A percentile compares a stretch with the other conserved stretches of the same genome.
These are phyloP conservation scores for Neomorphus geoffroyi DNA, from an alignment of 2,797 vertebrate species.

Conservation along the genomic window DNA sequence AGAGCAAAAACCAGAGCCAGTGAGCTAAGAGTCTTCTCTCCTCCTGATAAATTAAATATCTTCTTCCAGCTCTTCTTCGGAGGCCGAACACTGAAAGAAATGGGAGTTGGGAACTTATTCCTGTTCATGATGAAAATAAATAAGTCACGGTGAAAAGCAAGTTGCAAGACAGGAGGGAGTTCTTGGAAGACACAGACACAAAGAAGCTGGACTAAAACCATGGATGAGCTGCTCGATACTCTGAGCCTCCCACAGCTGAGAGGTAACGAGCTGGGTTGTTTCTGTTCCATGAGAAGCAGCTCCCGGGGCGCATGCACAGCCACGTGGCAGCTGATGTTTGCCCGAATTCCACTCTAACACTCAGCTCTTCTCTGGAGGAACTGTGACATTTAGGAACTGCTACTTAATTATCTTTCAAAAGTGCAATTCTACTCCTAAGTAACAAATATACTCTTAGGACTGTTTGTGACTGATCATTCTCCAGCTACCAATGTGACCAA, in stretches of 20 bases:
- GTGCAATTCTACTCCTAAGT: neutral
- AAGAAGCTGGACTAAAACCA: neutral
- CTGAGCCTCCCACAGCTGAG: neutral
- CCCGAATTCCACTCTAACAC: accelerated
- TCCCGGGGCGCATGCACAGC: accelerated
- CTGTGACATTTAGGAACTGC: neutral
- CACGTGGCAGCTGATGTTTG: accelerated
- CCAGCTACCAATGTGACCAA: neutral
- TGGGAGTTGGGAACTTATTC: neutral
- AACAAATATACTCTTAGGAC: neutral
- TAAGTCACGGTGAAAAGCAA: accelerated
- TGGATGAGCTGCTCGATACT: neutral
- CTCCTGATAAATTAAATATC: constrained; percentile 97
- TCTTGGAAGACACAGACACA: neutral
- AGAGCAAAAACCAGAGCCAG: constrained; percentile 96
- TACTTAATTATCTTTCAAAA: neutral
- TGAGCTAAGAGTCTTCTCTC: constrained; percentile 97
- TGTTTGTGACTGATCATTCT: neutral
- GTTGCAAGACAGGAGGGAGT: neutral
- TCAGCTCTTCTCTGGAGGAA: neutral
- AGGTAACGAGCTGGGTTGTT: accelerated
- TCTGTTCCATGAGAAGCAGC: accelerated
- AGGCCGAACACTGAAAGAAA: constrained; percentile 86
- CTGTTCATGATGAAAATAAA: neutral
- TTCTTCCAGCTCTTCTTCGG: constrained; percentile 99